Conservation (phyloP, 2,113 vertebrate species). For the human region GRCh38 chr5:93819501-93820000, state of each 20-base stretch:
- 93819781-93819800: slow-evolving; percentile 49
- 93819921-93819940: slow-evolving; percentile 82
- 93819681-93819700: slow-evolving; percentile 19
- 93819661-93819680: slow-evolving; percentile 37
- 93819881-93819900: slow-evolving; percentile 72
- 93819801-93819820: slow-evolving; percentile 57
- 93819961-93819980: slow-evolving; percentile 77
- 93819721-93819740: slow-evolving; percentile 48
- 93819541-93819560: background rate
- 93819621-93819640: slow-evolving; percentile 39
- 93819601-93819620: background rate
- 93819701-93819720: slow-evolving; percentile 51
- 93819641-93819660: slow-evolving; percentile 38
- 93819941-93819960: slow-evolving; percentile 80
- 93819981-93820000: slow-evolving; percentile 69
- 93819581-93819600: slow-evolving; percentile 29
- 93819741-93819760: slow-evolving; percentile 49
- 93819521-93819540: background rate
- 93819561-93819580: background rate
- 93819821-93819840: slow-evolving; percentile 75
- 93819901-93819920: slow-evolving; percentile 79
- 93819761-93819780: slow-evolving; percentile 39
- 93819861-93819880: slow-evolving; percentile 71
- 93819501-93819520: slow-evolving; percentile 9
- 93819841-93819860: slow-evolving; percentile 73